Evolutionary conservation across 2,888 invertebrate species (phyloP), one percentile per base, ranked within the genome.

Genomic region (Ormyrus thymus): DNA sequence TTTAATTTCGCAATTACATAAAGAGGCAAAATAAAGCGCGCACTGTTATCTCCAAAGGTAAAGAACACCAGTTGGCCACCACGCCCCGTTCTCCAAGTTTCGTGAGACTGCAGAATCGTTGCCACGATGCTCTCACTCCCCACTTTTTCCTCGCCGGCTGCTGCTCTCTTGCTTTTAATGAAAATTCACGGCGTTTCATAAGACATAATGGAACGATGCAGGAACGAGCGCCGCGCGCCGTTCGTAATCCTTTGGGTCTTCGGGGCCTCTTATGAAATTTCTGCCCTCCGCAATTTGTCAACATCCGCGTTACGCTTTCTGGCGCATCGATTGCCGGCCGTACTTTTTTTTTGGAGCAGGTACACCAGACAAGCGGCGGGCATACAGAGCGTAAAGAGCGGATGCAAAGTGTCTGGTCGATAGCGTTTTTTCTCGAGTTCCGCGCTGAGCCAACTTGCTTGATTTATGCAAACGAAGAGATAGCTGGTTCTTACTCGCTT

Each of bases 221-320:
- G 29, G 29, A 29, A 29, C 29, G 29, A 29, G 29, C 29, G 29
- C 29, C 29, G 29, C 72, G 61, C 50, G 45, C 55, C 46, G 53
- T 71, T 71, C 51, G 66, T 53, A 53, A 29, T 53, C 51, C 10
- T 43, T 55, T 61, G 4, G 6, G 7, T 50, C 64, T 43, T 13
- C 45, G 8, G 8, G 29, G 29, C 29, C 4, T 11, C 15, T 70
- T 70, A 70, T 15, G 72, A 72, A 62, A 72, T 51, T 48, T 13
- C 29, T 9, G 71, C 45, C 46, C 62, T 10, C 29, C 13, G 62
- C 45, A 72, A 74, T 73, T 73, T 73, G 72, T 73, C 72, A 73
- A 64, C 72, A 73, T 62, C 51, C 53, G 65, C n/a, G 59, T 51
- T 58, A 43, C 13, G 55, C 62, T 62, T 53, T 62, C 53, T 61